Conservation (phyloP, 2,888 invertebrate genomes). For the Ptilodon capucinus region DNA sequence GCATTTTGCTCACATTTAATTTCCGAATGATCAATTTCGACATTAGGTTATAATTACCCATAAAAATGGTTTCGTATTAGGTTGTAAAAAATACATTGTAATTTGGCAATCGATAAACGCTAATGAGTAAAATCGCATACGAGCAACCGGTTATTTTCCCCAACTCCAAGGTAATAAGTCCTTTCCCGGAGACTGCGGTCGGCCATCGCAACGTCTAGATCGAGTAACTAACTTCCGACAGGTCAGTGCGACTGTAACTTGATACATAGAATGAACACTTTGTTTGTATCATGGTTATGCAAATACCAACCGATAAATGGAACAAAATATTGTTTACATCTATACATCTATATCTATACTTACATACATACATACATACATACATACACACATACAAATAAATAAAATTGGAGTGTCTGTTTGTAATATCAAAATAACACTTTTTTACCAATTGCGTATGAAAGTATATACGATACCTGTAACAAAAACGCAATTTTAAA, state of each 20-base stretch:
- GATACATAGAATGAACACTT: slow-evolving; percentile 13
- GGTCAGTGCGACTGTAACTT: slow-evolving; percentile 35
- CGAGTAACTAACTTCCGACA: slow-evolving; percentile 42
- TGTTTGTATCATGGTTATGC: not conserved
- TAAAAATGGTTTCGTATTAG: not conserved
- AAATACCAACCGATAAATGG: not conserved
- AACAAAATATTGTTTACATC: not conserved
- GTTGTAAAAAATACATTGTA: not conserved
- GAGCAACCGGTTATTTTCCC: slow-evolving; percentile 44
- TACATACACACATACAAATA: no score
- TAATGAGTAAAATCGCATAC: slow-evolving; percentile 12
- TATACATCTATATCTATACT: no score
- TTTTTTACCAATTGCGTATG: no score
- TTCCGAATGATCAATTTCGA: no score
- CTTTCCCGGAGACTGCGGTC: slow-evolving; percentile 53
- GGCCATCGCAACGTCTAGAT: slow-evolving; percentile 38
- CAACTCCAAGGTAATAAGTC: slow-evolving; percentile 35
- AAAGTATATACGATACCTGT: no score
- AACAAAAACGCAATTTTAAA: no score
- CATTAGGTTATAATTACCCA: not conserved
- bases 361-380: no score
- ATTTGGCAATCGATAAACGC: slow-evolving; percentile 20
- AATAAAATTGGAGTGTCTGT: no score
- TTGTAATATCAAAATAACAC: no score
- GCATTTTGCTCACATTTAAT: no score